Percentiles rank a stretch among this genome's conserved stretches.
Evolutionary conservation across 1,140 invertebrate genomes (phyloP).

Genomic region (Zaprionus lachaisei): DNA sequence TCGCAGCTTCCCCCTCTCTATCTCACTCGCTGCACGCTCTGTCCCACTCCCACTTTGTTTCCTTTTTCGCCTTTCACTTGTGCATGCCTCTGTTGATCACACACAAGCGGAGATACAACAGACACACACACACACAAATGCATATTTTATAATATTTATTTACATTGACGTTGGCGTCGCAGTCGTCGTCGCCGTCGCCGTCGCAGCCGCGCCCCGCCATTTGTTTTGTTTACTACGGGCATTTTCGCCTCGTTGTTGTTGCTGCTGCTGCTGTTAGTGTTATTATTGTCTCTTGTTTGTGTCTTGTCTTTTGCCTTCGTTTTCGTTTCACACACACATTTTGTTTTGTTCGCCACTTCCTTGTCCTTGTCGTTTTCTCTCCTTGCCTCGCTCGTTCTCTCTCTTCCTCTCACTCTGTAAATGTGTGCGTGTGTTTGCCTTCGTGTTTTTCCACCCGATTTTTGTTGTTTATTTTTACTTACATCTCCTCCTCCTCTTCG

Average conservation of each 20-base stretch:
- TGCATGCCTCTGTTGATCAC: constrained; percentile 35
- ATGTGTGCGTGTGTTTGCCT: constrained; percentile 31
- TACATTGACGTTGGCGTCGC: constrained; percentile 51
- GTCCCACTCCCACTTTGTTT: constrained; percentile 37
- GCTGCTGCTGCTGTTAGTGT: constrained; percentile 32
- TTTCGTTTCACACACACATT: constrained; percentile 54
- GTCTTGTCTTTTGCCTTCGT: constrained; percentile 50
- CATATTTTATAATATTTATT: constrained; percentile 75
- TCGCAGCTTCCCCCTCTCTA: constrained; percentile 10
- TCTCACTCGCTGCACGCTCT: constrained; percentile 1
- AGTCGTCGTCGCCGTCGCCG: constrained; percentile 9
- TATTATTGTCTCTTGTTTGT: constrained; percentile 49
- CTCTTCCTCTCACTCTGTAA: constrained; percentile 22
- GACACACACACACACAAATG: constrained; percentile 21
- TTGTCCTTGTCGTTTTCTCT: constrained; percentile 49
- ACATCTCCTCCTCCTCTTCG: constrained; percentile 29
- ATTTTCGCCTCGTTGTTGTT: constrained; percentile 29
- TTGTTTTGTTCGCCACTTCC: constrained; percentile 73
- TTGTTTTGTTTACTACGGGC: constrained; percentile 53
- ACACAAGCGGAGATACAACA: constrained; percentile 4
- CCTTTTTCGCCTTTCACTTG: constrained; percentile 59
- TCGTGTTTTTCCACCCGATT: constrained; percentile 69
- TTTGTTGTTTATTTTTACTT: constrained; percentile 61
- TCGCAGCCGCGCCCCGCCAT: constrained; percentile 50
- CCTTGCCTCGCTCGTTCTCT: background rate